These are phyloP conservation scores for Drosophila picticornis DNA, from an alignment of 2,888 invertebrate species.

Conservation along the genomic window DNA sequence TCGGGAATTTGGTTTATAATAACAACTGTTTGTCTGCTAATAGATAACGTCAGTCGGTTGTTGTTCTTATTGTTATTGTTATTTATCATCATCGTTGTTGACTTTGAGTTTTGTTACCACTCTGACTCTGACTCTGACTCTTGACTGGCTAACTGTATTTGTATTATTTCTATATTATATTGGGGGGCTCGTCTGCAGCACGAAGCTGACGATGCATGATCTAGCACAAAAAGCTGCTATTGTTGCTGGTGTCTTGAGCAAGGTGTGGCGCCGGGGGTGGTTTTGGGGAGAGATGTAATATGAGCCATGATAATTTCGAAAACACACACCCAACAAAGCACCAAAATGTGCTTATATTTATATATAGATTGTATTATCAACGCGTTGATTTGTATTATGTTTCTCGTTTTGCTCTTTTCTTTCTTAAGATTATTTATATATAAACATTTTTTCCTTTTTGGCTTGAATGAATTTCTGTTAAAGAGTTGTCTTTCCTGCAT, in stretches of 20 bases:
- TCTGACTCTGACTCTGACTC: background rate
- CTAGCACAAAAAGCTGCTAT: constrained; percentile 2
- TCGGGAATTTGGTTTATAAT: background rate
- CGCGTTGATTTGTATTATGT: constrained; percentile 1
- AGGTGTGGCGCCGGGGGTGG: background rate
- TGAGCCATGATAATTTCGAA: constrained; percentile 48
- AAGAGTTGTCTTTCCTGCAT: constrained; percentile 7
- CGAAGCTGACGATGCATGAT: constrained; percentile 43
- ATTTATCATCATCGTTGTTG: constrained; percentile 30
- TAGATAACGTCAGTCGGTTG: constrained; percentile 15
- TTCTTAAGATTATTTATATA: background rate
- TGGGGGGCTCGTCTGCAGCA: constrained; percentile 51
- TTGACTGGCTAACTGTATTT: constrained; percentile 15
- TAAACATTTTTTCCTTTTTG: background rate
- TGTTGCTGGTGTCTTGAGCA: background rate
- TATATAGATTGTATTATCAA: constrained; percentile 28
- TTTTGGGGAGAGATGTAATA: constrained; percentile 6
- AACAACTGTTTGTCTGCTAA: constrained; percentile 5
- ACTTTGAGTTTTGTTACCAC: constrained; percentile 43
- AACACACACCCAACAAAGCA: constrained; percentile 20
- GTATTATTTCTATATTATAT: constrained; percentile 5
- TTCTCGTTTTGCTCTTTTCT: background rate
- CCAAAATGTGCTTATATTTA: background rate
- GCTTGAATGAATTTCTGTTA: background rate
- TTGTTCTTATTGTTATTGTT: constrained; percentile 10